A percentile compares a stretch with the other conserved stretches of the same genome.
Conservation (phyloP, 2,888 invertebrate genomes). For the Agrilus mali region DNA sequence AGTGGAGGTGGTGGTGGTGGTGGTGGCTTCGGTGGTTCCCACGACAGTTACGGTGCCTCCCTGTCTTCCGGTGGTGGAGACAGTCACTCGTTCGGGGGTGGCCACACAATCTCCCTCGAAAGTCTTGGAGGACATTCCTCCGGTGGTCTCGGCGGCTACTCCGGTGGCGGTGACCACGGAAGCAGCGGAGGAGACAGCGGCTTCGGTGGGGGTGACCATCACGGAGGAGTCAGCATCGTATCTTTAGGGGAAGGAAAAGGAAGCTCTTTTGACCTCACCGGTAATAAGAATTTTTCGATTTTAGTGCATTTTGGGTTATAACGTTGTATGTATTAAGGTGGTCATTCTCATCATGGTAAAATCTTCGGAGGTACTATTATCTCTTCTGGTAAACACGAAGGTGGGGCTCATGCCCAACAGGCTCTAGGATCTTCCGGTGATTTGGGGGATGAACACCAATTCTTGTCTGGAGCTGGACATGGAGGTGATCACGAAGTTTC, state of each 20-base stretch:
- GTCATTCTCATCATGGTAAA: slow-evolving; percentile 8
- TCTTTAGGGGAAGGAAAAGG: slow-evolving; percentile 14
- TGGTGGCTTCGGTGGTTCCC: too few species aligned
- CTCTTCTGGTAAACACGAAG: slow-evolving; percentile 13
- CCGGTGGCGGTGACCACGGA: slow-evolving; percentile 6
- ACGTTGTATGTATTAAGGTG: slow-evolving; percentile 1
- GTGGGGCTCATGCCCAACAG: slow-evolving; percentile 10
- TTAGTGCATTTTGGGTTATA: not conserved
- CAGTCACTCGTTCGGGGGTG: not conserved
- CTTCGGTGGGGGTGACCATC: slow-evolving; percentile 15
- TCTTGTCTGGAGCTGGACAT: slow-evolving; percentile 4
- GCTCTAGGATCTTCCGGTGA: slow-evolving; percentile 4
- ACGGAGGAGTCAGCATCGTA: slow-evolving; percentile 18
- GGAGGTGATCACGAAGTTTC: not conserved
- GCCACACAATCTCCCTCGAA: slow-evolving; percentile 5
- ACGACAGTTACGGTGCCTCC: too few species aligned
- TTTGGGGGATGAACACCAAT: slow-evolving; percentile 5
- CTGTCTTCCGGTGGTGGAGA: slow-evolving; percentile 4
- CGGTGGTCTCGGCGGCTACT: slow-evolving; percentile 7
- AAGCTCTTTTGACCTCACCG: slow-evolving; percentile 17
- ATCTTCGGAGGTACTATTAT: slow-evolving; percentile 20
- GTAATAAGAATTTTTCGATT: not conserved
- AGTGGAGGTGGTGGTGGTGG: too few species aligned
- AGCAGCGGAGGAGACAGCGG: slow-evolving; percentile 7
- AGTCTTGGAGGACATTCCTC: slow-evolving; percentile 4